Evolutionary conservation across 2,113 vertebrate genomes (phyloP), one percentile per base, ranked within the genome.

Genomic region (Phalacrocorax aristotelis): DNA sequence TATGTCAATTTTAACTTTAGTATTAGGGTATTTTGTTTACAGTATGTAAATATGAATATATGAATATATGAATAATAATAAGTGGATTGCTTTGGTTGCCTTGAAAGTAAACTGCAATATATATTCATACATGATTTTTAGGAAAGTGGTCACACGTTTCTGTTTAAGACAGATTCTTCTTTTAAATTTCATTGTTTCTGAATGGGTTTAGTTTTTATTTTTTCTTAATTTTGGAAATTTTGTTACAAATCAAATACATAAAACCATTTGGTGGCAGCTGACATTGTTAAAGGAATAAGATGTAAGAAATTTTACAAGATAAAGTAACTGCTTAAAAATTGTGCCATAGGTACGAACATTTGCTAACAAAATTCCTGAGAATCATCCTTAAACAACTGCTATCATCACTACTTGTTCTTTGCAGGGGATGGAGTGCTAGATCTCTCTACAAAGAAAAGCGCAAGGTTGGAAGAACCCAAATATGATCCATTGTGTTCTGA

Each of bases 341-440:
- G 34, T 89, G n/a, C 49, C 9, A 2, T 40, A 38, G 51, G 17
- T 91, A 65, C 68, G 62, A 42, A 87, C 17, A 15, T 64, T 84
- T 51, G 58, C 68, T 79, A 62, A 44, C 14, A 82, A 93, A 87
- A 91, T 93, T 49, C 81, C 46, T 4, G 77, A 78, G 38, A 48
- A 80, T 91, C 34, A 68, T 68, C 79, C 80, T 90, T 93, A 66
- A 95, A 68, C 55, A 66, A 26, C 38, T 97, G 68, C 97, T 97
- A 52, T 96, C 96, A 88, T 89, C 17, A 34, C 87, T 94, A 4
- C 93, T 96, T 42, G 0, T 34, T 69, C 94, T 94, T 98, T 98
- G 90, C 96, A 98, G 98, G 98, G 98, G 99, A 99, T 98, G 99
- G 98, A 94, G 99, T 99, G 97, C 98, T 99, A 96, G 99, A 99